Percentiles rank a stretch among this genome's conserved stretches.
These are phyloP conservation scores for Apamea sordens DNA, from an alignment of 2,888 invertebrate genomes.

Conservation along the genomic window DNA sequence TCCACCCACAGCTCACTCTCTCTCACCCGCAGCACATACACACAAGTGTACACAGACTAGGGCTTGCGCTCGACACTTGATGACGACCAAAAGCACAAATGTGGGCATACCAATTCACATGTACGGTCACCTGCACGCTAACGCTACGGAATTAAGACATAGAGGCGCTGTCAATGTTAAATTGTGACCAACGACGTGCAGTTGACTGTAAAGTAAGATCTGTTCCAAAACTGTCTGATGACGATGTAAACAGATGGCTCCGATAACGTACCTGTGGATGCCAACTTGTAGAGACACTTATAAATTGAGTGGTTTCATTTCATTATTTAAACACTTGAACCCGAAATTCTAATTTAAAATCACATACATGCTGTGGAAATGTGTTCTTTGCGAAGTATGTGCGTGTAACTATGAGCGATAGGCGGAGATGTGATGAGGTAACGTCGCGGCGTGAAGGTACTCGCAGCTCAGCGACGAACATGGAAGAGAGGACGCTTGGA, in stretches of 20 bases:
- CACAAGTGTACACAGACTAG: background rate
- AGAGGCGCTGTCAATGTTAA: background rate
- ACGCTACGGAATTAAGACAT: background rate
- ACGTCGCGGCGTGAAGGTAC: background rate
- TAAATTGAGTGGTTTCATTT: background rate
- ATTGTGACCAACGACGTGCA: too few species aligned
- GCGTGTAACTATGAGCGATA: too few species aligned
- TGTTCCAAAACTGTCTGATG: background rate
- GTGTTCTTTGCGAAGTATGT: too few species aligned
- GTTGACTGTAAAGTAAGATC: background rate
- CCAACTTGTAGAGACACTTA: background rate
- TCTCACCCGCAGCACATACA: background rate
- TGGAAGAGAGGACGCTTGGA: background rate
- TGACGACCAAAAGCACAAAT: background rate
- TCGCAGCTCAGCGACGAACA: background rate
- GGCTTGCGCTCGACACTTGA: background rate
- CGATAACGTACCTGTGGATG: background rate
- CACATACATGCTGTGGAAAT: too few species aligned
- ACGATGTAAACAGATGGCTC: background rate
- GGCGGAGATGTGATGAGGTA: background rate
- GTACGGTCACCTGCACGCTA: background rate
- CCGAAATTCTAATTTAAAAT: too few species aligned
- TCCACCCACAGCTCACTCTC: too few species aligned
- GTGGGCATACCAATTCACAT: background rate
- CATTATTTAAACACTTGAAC: too few species aligned